phyloP scores from a whole-genome alignment of 2,113 vertebrate species.

The Dicaeum eximium region DNA sequence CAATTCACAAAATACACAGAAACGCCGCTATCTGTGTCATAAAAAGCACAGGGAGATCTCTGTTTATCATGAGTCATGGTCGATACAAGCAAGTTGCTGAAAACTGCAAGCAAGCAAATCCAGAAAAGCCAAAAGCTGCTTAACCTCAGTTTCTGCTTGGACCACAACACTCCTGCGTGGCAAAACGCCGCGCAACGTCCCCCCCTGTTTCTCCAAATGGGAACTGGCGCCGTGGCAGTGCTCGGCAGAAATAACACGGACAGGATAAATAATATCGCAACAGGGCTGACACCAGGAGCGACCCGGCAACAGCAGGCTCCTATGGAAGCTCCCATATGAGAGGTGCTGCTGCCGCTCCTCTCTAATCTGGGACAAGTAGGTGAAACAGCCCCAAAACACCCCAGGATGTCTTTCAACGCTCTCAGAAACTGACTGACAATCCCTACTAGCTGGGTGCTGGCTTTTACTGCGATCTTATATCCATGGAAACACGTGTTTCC shows the following conservation, averaged over 20 bases:
- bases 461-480: fast-evolving
- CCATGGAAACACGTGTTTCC: neutral
- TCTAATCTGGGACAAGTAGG: fast-evolving
- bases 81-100: neutral
- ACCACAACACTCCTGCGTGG: neutral
- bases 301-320: neutral
- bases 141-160: neutral
- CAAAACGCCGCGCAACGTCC: fast-evolving
- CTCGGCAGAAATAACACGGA: neutral
- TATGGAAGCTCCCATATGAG: neutral
- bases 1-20: neutral
- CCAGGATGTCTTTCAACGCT: neutral
- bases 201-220: fast-evolving
- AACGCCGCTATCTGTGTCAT: neutral
- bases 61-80: neutral
- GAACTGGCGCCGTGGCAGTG: fast-evolving
- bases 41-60: neutral
- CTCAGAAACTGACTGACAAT: neutral
- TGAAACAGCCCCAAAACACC: neutral
- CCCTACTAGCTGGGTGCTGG: neutral
- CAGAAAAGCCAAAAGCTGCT: neutral
- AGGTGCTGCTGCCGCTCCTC: neutral
- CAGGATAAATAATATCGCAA: too few species aligned
- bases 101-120: neutral
- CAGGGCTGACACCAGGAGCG: neutral